phyloP scores from a whole-genome alignment of 2,113 vertebrate species.

The Apaloderma vittatum region DNA sequence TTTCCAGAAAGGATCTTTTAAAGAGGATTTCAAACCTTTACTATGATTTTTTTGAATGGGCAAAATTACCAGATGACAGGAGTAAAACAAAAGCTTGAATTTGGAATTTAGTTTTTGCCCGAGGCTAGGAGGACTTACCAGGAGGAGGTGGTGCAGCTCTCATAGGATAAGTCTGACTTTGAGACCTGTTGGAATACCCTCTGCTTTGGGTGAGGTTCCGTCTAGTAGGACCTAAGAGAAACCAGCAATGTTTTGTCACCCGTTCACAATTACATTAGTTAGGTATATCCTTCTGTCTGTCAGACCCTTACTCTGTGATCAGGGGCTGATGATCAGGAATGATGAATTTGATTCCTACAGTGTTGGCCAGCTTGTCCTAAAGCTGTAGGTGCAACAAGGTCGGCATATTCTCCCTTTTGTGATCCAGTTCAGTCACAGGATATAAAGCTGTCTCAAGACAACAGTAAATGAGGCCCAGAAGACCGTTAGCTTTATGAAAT shows the following conservation, averaged over 20 bases:
- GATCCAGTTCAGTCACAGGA: neutral
- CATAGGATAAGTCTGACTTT: slow-evolving; percentile 83
- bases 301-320: neutral
- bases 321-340: neutral
- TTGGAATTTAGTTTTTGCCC: neutral
- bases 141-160: slow-evolving; percentile 93
- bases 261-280: neutral
- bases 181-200: slow-evolving; percentile 73
- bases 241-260: neutral
- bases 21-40: neutral
- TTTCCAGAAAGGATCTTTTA: neutral
- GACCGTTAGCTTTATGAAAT: neutral
- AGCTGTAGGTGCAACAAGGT: neutral
- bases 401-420: neutral
- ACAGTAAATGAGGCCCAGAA: neutral
- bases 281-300: neutral
- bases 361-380: neutral
- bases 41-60: neutral
- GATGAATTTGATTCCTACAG: neutral
- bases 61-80: neutral
- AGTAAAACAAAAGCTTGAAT: neutral
- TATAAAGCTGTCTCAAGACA: neutral
- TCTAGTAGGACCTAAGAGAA: slow-evolving; percentile 88
- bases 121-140: slow-evolving; percentile 76
- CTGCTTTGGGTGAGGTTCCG: slow-evolving; percentile 78